These are phyloP conservation scores for Pedionomus torquatus DNA, from an alignment of 2,113 vertebrate species.

Conservation along the genomic window DNA sequence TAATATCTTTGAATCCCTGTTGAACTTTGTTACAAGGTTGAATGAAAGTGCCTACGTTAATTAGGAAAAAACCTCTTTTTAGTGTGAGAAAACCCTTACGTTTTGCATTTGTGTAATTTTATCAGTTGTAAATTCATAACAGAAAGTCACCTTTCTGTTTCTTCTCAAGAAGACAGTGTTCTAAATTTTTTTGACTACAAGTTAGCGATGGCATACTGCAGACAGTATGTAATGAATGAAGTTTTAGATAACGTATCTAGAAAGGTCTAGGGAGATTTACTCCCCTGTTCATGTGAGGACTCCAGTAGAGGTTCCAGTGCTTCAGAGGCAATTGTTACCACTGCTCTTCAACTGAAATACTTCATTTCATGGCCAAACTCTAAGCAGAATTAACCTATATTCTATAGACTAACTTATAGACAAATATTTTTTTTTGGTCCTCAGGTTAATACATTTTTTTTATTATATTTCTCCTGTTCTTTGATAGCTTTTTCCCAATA, in stretches of 20 bases:
- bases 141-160: neutral
- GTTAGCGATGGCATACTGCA: neutral
- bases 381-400: neutral
- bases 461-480: neutral
- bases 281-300: neutral
- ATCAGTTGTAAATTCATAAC: neutral
- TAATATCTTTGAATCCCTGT: neutral
- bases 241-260: neutral
- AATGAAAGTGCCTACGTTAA: neutral
- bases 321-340: neutral
- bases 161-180: neutral
- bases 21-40: neutral
- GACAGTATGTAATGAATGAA: neutral
- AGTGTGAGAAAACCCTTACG: neutral
- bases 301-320: neutral
- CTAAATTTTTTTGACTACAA: neutral
- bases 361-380: neutral
- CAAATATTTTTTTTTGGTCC: neutral
- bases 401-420: neutral
- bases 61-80: neutral
- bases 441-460: neutral
- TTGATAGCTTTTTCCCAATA: neutral
- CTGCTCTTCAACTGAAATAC: neutral
- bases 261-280: neutral
- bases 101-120: neutral